A percentile compares a stretch with the other conserved stretches of the same genome.
These are phyloP conservation scores for Agapetus fuscipes DNA, from an alignment of 2,888 invertebrate species.

Conservation along the genomic window DNA sequence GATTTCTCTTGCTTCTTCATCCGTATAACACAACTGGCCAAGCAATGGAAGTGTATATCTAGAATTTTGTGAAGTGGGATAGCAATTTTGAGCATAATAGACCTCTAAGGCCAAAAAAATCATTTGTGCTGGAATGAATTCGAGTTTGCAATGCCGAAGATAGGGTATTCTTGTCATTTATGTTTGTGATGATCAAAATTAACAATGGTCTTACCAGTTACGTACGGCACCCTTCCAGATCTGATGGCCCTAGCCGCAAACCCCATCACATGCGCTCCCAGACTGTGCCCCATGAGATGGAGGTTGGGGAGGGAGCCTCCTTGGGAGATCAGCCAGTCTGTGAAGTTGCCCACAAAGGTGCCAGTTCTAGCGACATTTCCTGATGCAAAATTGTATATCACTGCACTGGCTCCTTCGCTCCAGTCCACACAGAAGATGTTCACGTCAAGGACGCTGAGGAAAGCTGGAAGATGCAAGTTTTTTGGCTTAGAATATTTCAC, in stretches of 20 bases:
- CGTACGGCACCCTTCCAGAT: conserved; percentile 13
- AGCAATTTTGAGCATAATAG: too few relatives aligned
- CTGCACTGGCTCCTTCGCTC: conserved; percentile 11
- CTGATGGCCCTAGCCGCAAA: conserved; percentile 11
- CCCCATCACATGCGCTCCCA: conserved; percentile 19
- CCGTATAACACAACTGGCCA: too few relatives aligned
- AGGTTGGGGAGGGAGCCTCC: conserved; percentile 5
- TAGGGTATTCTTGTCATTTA: too few relatives aligned
- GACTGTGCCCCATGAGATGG: too few relatives aligned
- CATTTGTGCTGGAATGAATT: too few relatives aligned
- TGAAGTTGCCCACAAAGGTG: conserved; percentile 4
- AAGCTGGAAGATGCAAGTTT: conserved; percentile 14
- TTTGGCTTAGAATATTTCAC: too few relatives aligned
- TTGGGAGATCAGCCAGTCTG: conserved; percentile 13
- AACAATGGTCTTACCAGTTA: conserved; percentile 11
- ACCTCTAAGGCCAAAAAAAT: too few relatives aligned
- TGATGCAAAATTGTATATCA: conserved; percentile 12
- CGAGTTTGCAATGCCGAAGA: too few relatives aligned
- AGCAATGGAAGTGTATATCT: too few relatives aligned
- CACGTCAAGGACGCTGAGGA: conserved; percentile 10
- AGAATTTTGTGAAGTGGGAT: too few relatives aligned
- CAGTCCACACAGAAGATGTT: conserved; percentile 17
- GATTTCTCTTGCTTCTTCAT: too few relatives aligned
- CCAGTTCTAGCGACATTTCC: conserved; percentile 9
- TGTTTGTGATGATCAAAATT: too few relatives aligned